Base-by-base conservation (phyloP, 92 coral and sea anemone genomes). In the Isaurus tuberculatus region DNA sequence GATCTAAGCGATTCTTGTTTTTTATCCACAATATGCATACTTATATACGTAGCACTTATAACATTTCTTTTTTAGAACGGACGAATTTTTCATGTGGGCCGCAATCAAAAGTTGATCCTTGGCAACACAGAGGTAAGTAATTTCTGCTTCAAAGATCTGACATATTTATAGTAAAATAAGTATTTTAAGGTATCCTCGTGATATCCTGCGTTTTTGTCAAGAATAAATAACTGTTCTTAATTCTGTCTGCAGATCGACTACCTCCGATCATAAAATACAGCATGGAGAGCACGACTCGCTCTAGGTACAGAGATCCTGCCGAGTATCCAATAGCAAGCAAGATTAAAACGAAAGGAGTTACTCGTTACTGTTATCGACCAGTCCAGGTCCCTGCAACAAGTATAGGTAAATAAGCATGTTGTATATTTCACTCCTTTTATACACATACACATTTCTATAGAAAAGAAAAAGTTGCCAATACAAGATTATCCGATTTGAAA, bases 51-150 rank as follows among this genome's bases (percentile, higher is more conserved):
- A 7, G 23, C 15, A 22, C 23, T 43, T 8, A n/a, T n/a, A n/a
- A n/a, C 17, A 6, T 8, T 19, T 16, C 19, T 36, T 22, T 11
- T 69, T 63, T 78, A 95, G 98, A 90, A 57, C 66, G 86, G 83
- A 95, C 97, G n/a, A 95, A 95, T 75, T 95, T 95, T 73, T 91
- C 97, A 22, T 87, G 92, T 58, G 97, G 97, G 19, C 60, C 88
- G 49, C 88, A 79, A 4, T 55, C 83, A 6, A 66, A 83, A 15
- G 80, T 72, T 11, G 92, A 92, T 27, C 98, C 98, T 1, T 90
- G 93, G 93, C 90, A 95, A 80, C 92, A 94, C 20, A 85, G 95
- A 94, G 95, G 98, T 94, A 88, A 49, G 67, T 60, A 11, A 16
- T 8, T 33, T 55, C 5, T 53, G 5, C 15, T 23, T 23, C 1